phyloP scores from a whole-genome alignment of 2,888 invertebrate genomes.

The Antheraea yamamai region DNA sequence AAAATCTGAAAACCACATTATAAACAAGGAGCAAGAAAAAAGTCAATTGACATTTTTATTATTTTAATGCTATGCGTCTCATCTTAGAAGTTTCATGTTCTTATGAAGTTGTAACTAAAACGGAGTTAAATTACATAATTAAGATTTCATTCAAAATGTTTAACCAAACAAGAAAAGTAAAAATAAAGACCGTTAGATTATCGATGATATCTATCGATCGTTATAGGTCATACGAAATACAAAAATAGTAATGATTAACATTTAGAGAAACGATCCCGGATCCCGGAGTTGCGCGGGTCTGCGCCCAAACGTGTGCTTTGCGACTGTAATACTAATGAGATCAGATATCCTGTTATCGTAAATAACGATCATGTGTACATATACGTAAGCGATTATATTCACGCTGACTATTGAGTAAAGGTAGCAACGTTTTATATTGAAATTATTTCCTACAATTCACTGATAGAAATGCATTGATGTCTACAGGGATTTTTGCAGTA shows the following conservation, averaged over 20 bases:
- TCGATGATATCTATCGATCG: neutral
- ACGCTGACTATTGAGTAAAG: neutral
- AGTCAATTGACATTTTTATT: too few relatives aligned
- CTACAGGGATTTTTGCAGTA: too few relatives aligned
- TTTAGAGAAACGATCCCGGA: constrained; percentile 30
- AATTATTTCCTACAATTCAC: neutral
- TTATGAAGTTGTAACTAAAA: neutral
- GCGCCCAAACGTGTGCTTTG: constrained; percentile 23
- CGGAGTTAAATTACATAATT: neutral
- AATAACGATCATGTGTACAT: constrained; percentile 17
- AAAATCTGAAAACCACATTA: neutral
- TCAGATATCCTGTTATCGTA: constrained; percentile 17
- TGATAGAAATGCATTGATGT: too few relatives aligned
- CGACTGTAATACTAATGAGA: constrained; percentile 35
- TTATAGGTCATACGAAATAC: constrained; percentile 15
- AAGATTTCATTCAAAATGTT: neutral
- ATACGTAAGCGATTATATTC: neutral
- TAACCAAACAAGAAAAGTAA: neutral
- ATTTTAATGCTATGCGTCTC: too few relatives aligned
- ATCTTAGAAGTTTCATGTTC: neutral
- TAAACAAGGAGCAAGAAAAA: neutral
- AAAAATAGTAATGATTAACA: constrained; percentile 20
- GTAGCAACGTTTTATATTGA: neutral
- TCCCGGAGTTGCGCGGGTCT: constrained; percentile 27
- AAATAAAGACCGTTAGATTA: constrained; percentile 6